Conservation (phyloP, 2,113 vertebrate species). For the Glaucomys volans region DNA sequence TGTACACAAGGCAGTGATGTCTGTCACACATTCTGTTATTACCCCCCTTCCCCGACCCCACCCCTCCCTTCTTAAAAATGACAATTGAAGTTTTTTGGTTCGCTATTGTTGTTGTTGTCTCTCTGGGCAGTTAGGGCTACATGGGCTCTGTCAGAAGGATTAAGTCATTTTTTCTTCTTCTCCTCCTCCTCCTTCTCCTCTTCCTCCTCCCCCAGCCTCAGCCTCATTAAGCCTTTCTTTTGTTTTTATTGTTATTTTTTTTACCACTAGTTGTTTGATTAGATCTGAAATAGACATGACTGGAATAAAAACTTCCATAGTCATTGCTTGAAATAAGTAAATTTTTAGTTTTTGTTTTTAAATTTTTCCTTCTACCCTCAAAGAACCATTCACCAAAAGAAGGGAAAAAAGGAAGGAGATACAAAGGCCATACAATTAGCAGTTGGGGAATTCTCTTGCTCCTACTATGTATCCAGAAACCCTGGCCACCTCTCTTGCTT, state of each 20-base stretch:
- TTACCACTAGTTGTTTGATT: neutral
- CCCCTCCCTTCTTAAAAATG: neutral
- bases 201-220: too few relatives aligned
- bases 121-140: neutral
- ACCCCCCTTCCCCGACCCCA: too few relatives aligned
- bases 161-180: neutral
- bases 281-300: neutral
- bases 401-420: neutral
- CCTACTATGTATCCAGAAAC: neutral
- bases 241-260: neutral
- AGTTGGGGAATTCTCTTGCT: neutral
- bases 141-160: neutral
- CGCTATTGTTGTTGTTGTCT: neutral
- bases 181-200: too few relatives aligned
- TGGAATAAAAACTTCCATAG: neutral
- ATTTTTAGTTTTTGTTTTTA: neutral
- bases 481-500: neutral
- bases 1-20: too few relatives aligned
- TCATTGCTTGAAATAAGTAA: slow-evolving; percentile 26
- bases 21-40: too few relatives aligned
- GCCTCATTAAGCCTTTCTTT: neutral
- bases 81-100: neutral
- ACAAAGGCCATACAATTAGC: neutral
- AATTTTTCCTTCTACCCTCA: neutral
- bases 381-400: neutral